Evolutionary conservation across 2,888 invertebrate species (phyloP).

Genomic region (Amiota mariae): DNA sequence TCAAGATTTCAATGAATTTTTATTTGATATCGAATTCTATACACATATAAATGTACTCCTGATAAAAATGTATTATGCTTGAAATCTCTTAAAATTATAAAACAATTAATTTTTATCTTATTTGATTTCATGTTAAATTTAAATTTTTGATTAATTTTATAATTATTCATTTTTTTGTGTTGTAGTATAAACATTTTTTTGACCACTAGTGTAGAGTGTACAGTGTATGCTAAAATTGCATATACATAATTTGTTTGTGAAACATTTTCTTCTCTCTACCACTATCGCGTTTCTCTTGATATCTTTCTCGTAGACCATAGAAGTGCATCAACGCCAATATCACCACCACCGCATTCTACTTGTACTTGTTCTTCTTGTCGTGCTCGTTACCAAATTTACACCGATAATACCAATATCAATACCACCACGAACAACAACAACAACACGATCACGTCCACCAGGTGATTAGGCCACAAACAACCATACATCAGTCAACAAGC

Average conservation of each 20-base stretch:
- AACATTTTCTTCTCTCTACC: too few species aligned
- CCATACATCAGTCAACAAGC: conserved; percentile 34
- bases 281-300: conserved; percentile 37
- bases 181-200: conserved; percentile 6
- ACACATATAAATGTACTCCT: too few species aligned
- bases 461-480: conserved; percentile 14
- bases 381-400: conserved; percentile 46
- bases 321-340: conserved; percentile 49
- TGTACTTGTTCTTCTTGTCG: conserved; percentile 57
- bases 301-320: conserved; percentile 70
- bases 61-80: too few species aligned
- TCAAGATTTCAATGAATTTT: too few species aligned
- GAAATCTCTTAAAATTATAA: too few species aligned
- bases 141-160: too few species aligned
- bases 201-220: conserved; percentile 3
- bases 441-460: conserved; percentile 36
- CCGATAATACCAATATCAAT: conserved; percentile 36
- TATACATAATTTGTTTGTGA: conserved; percentile 28
- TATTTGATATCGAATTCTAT: too few species aligned
- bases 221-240: background rate
- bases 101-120: too few species aligned
- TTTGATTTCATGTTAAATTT: too few species aligned
- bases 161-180: background rate
- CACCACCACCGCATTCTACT: conserved; percentile 34
- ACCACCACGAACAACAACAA: conserved; percentile 44